Percentiles rank a stretch among this genome's conserved stretches.
phyloP scores from a whole-genome alignment of 2,888 invertebrate genomes.

The Drosophila nr. perissopoda region DNA sequence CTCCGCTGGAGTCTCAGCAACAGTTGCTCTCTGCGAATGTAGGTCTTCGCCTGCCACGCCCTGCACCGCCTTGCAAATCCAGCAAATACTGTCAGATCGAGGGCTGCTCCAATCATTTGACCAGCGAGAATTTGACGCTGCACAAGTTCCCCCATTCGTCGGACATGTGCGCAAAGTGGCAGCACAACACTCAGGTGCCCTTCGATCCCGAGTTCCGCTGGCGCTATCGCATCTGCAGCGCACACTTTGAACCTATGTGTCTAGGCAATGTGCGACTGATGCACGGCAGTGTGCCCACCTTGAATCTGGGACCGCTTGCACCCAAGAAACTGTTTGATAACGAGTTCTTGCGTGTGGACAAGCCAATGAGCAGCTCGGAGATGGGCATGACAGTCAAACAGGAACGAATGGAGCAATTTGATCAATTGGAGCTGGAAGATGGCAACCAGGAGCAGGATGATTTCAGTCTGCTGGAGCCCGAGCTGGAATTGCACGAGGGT shows the following conservation, averaged over 20 bases:
- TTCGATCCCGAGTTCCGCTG: conserved; percentile 69
- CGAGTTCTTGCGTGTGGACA: conserved; percentile 59
- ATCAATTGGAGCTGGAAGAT: conserved; percentile 19
- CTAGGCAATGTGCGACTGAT: conserved; percentile 59
- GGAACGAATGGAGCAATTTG: conserved; percentile 8
- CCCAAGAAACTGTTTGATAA: conserved; percentile 62
- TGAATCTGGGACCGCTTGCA: conserved; percentile 61
- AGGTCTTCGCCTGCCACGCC: conserved; percentile 38
- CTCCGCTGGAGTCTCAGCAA: background rate
- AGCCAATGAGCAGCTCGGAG: conserved; percentile 19
- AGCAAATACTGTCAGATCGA: conserved; percentile 73
- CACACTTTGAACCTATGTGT: conserved; percentile 74
- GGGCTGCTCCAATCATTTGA: conserved; percentile 65
- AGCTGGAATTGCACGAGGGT: conserved; percentile 50
- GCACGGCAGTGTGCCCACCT: conserved; percentile 76
- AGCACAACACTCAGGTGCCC: conserved; percentile 73
- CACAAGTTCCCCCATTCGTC: conserved; percentile 71
- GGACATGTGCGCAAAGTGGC: conserved; percentile 70
- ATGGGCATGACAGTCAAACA: conserved; percentile 2
- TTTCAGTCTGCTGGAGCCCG: conserved; percentile 43
- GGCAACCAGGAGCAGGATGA: conserved; percentile 32
- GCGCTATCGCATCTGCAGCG: conserved; percentile 78
- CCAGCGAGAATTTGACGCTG: conserved; percentile 60
- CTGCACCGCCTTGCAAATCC: conserved; percentile 62
- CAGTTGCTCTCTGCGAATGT: conserved; percentile 13